A percentile compares a stretch with the other conserved stretches of the same genome.
phyloP scores from a whole-genome alignment of 1,140 invertebrate species.

The Drosophila equinoxialis region DNA sequence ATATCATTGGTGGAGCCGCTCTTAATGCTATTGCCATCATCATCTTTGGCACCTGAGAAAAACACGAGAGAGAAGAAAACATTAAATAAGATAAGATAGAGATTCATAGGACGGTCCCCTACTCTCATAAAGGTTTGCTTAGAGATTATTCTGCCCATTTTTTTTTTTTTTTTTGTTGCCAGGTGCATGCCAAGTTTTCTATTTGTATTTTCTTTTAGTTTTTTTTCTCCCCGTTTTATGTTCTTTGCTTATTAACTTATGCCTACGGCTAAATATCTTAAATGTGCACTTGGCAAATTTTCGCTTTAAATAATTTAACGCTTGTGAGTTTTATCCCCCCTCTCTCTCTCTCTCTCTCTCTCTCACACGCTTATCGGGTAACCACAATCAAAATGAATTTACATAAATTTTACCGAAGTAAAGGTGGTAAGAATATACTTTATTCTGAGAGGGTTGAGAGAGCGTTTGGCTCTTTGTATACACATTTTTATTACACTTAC shows the following conservation, averaged over 20 bases:
- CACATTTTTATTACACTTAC: too few relatives aligned
- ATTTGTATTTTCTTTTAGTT: background rate
- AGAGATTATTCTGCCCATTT: too few relatives aligned
- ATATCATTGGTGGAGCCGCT: constrained; percentile 81
- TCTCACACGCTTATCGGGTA: constrained; percentile 10
- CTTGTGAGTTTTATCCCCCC: constrained; percentile 10
- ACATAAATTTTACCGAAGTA: constrained; percentile 23
- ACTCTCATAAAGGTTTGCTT: too few relatives aligned
- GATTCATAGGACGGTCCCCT: too few relatives aligned
- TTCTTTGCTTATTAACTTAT: background rate
- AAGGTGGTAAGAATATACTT: constrained; percentile 12
- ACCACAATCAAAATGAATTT: constrained; percentile 22
- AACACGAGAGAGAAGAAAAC: constrained; percentile 5
- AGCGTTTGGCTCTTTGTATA: too few relatives aligned
- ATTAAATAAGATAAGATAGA: too few relatives aligned
- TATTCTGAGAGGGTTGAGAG: background rate
- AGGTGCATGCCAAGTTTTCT: too few relatives aligned
- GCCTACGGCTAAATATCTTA: constrained; percentile 7
- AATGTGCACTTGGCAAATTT: constrained; percentile 19
- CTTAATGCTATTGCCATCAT: constrained; percentile 82
- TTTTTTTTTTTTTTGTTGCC: too few relatives aligned
- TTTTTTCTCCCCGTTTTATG: background rate
- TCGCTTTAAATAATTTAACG: constrained; percentile 19
- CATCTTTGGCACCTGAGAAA: constrained; percentile 76
- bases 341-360: background rate